Conservation (phyloP, 2,888 invertebrate genomes). For the Ypsolopha scabrella region DNA sequence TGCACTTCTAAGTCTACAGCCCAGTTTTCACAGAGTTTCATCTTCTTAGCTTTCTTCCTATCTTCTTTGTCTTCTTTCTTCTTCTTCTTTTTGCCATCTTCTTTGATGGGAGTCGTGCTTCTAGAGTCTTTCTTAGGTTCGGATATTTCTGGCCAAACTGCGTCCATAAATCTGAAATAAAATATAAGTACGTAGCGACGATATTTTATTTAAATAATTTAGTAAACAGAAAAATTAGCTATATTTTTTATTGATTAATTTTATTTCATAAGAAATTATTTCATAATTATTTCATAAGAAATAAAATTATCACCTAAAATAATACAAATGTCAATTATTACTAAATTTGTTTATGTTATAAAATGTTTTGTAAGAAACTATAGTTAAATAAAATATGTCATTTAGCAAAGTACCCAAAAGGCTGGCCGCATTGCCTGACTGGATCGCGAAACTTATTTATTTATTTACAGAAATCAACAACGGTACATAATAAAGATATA, state of each 20-base stretch:
- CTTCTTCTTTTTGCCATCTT: slow-evolving; percentile 15
- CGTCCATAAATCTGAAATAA: slow-evolving; percentile 49
- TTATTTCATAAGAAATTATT: no score
- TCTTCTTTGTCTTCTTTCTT: slow-evolving; percentile 25
- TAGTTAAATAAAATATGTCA: no score
- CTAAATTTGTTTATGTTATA: no score
- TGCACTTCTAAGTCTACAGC: slow-evolving; percentile 56
- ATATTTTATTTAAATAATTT: not conserved
- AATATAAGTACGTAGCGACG: not conserved
- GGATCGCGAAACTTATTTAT: no score
- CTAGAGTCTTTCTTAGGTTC: slow-evolving; percentile 23
- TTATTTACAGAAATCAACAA: no score
- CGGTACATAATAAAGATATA: no score
- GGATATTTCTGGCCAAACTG: slow-evolving; percentile 48
- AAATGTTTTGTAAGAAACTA: no score
- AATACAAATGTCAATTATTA: not conserved
- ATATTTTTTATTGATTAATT: no score
- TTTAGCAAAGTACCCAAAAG: no score
- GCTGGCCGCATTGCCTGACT: no score
- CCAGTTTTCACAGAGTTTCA: slow-evolving; percentile 50
- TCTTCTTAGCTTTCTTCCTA: slow-evolving; percentile 27
- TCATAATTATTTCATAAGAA: no score
- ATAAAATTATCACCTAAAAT: no score
- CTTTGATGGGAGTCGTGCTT: slow-evolving; percentile 27
- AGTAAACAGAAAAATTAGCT: not conserved